Percentiles rank a stretch among this genome's conserved stretches.
phyloP scores from a whole-genome alignment of 2,888 invertebrate species.

The Lampropteryx suffumata region DNA sequence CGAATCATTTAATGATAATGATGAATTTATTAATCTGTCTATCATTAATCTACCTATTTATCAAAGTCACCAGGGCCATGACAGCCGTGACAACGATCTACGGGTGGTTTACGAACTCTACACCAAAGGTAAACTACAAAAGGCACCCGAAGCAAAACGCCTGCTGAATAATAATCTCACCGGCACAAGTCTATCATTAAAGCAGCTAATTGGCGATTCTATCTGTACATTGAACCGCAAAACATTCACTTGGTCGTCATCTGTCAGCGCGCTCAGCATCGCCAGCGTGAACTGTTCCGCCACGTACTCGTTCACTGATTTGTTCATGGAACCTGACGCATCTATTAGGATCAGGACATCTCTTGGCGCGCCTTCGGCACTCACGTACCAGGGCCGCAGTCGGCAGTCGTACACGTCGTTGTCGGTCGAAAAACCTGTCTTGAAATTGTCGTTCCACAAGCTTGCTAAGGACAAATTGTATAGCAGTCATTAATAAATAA shows the following conservation, averaged over 20 bases:
- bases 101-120: no score
- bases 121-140: no score
- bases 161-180: slow-evolving; percentile 49
- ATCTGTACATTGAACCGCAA: slow-evolving; percentile 63
- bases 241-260: slow-evolving; percentile 74
- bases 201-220: slow-evolving; percentile 67
- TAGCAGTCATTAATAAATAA: no score
- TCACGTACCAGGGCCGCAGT: slow-evolving; percentile 74
- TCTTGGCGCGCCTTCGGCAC: slow-evolving; percentile 69
- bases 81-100: no score
- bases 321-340: slow-evolving; percentile 72
- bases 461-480: slow-evolving; percentile 52
- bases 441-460: slow-evolving; percentile 67
- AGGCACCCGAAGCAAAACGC: neutral
- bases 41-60: no score
- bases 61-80: no score
- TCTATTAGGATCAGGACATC: slow-evolving; percentile 71
- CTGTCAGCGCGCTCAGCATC: slow-evolving; percentile 70
- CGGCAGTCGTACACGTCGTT: slow-evolving; percentile 69
- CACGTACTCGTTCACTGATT: slow-evolving; percentile 62
- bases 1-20: no score
- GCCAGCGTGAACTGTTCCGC: slow-evolving; percentile 64
- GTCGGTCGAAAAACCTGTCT: slow-evolving; percentile 49
- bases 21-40: no score
- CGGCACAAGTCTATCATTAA: slow-evolving; percentile 66